Evolutionary conservation across 2,797 vertebrate species (phyloP).

Genomic region (Lutra lutra): DNA sequence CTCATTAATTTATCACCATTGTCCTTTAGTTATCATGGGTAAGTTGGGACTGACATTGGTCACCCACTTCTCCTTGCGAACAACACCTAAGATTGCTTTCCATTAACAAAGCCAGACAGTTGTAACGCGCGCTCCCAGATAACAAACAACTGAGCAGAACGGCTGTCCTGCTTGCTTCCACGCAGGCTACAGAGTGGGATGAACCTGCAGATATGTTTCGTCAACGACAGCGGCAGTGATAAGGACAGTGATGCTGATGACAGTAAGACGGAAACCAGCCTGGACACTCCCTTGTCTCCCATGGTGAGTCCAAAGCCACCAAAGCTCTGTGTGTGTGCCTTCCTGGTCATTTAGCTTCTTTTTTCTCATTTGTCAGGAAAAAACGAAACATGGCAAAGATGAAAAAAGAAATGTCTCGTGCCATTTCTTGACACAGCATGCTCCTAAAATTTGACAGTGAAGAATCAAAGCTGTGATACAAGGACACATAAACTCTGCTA

Average conservation of each 20-base stretch:
- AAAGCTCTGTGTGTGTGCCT: rapidly evolving
- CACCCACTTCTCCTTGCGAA: neutral
- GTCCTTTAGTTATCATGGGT: neutral
- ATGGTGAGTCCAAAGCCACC: constrained; percentile 87
- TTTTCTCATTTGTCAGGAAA: neutral
- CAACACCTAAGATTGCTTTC: neutral
- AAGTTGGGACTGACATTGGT: neutral
- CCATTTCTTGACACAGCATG: neutral
- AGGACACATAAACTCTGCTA: neutral
- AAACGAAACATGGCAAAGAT: neutral
- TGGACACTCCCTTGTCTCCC: constrained; percentile 97
- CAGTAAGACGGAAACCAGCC: constrained; percentile 98
- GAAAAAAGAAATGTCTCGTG: neutral
- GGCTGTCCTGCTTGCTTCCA: neutral
- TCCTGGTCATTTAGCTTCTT: neutral
- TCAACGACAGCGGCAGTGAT: constrained; percentile 98
- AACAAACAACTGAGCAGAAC: neutral
- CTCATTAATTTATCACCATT: neutral
- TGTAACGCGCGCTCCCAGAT: neutral
- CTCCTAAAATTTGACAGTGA: neutral
- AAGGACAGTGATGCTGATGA: constrained; percentile 99
- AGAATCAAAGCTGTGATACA: neutral
- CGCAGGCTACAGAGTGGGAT: constrained; percentile 97
- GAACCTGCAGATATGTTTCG: constrained; percentile 99
- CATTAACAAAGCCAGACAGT: neutral